phyloP scores from a whole-genome alignment of 23 tunicate genomes.

The Oikopleura albicans region DNA sequence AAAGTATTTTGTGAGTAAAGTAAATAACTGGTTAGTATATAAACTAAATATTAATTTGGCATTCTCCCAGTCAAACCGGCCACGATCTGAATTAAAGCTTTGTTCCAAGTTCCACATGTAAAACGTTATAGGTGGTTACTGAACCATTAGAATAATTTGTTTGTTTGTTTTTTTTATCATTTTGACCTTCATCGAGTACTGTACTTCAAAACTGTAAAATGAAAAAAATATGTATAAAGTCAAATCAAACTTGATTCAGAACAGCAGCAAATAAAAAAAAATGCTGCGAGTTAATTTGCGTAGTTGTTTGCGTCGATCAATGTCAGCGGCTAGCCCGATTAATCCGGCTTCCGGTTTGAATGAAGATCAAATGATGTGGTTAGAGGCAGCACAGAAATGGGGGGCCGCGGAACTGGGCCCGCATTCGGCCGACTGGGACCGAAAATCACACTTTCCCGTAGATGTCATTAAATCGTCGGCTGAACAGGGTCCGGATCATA shows the following conservation, averaged over 20 bases:
- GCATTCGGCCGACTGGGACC: not conserved
- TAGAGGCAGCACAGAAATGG: conserved; percentile 6
- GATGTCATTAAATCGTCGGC: conserved; percentile 37
- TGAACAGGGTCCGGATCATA: not conserved
- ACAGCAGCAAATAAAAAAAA: not conserved
- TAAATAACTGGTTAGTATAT: too few relatives aligned
- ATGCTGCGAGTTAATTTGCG: not conserved
- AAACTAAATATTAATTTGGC: too few relatives aligned
- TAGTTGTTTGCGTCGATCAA: not conserved
- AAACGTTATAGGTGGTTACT: too few relatives aligned
- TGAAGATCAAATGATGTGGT: not conserved
- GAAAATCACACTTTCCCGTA: conserved; percentile 32
- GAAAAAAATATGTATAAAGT: not conserved
- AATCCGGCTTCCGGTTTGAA: not conserved
- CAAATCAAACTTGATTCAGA: not conserved
- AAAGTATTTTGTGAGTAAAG: too few relatives aligned
- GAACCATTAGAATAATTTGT: too few relatives aligned
- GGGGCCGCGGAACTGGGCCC: conserved; percentile 7
- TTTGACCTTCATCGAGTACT: not conserved
- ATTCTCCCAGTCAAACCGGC: too few relatives aligned
- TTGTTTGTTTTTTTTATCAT: too few relatives aligned
- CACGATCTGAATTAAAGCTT: too few relatives aligned
- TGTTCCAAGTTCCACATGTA: too few relatives aligned
- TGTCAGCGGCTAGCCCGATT: not conserved
- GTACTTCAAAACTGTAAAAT: not conserved